phyloP scores from a whole-genome alignment of 92 coral and sea anemone genomes.

The Metridium senile region DNA sequence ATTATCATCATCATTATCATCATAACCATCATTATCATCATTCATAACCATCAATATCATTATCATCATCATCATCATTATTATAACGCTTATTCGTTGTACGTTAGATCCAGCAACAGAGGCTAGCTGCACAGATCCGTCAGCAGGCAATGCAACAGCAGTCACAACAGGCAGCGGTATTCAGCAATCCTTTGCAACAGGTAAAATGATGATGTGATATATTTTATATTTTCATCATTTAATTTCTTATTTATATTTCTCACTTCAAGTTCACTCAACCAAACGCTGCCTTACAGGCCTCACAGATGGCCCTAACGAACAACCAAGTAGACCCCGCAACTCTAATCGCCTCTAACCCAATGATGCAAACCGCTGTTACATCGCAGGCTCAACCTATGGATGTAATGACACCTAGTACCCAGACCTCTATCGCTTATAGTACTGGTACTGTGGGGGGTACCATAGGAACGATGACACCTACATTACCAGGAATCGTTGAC shows the following conservation, averaged over 20 bases:
- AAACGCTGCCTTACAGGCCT: slow-evolving; percentile 49
- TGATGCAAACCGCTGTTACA: slow-evolving; percentile 36
- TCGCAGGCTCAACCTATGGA: slow-evolving; percentile 60
- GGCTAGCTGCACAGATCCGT: background rate
- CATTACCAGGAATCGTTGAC: slow-evolving; percentile 33
- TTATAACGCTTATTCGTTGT: background rate
- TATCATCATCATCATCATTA: slow-evolving; percentile 16
- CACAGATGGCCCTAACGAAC: slow-evolving; percentile 29
- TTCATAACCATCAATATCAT: background rate
- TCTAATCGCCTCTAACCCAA: slow-evolving; percentile 39
- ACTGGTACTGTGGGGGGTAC: slow-evolving; percentile 25
- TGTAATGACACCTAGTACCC: slow-evolving; percentile 54
- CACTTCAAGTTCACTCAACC: slow-evolving; percentile 47
- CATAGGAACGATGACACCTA: slow-evolving; percentile 25
- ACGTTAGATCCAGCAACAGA: background rate
- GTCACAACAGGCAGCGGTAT: background rate
- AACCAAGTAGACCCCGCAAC: slow-evolving; percentile 63
- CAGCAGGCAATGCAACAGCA: background rate
- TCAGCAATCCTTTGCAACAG: background rate
- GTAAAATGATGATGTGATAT: background rate
- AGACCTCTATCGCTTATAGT: slow-evolving; percentile 52
- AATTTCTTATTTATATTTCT: background rate
- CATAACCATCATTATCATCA: background rate
- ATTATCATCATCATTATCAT: too few species aligned
- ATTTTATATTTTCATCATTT: too few species aligned